Base-by-base conservation (phyloP, 2,797 vertebrate genomes). In the Tapera naevia region DNA sequence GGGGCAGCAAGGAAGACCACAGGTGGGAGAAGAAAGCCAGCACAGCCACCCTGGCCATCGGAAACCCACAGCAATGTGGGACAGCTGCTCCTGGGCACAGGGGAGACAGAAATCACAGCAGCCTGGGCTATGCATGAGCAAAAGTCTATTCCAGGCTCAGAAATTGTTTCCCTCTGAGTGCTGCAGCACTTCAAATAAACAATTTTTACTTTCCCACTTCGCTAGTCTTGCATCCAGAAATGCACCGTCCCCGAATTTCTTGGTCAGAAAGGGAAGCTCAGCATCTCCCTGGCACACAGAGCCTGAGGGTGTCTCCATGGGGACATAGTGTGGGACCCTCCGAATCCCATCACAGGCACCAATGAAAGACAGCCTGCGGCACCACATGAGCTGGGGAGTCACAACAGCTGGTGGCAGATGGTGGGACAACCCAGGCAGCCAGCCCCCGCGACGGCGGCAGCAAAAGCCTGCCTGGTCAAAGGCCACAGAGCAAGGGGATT, bases 341-440 rank as follows among this genome's bases (percentile, higher is more conserved):
- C 51, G 30, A 28, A 30, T 13, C 30, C 61, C 57, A 39, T 9
- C 3, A 3, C 53, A 56, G 53, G 53, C 65, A 0, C 73, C 66
- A 80, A 35, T 66, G 11, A 67, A 67, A 86, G 23, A 70, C 81
- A 74, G 56, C 33, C 23, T 1, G 2, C 2, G 1, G 37, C 73
- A 57, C 37, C 4, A 3, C 19, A 16, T 0, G 11, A 33, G 27
- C 73, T 33, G 60, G 35, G 28, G 64, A 80, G 58, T 39, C 50
- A 11, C 57, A 74, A 53, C 89, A 95, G 91, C 89, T 92, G 94
- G 74, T 75, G 64, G 75, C 89, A 95, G 95, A 85, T 89, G 91
- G 92, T 46, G 75, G 86, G 60, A 82, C 65, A 54, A 50, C 51
- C 50, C 9, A 1, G n/a, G 86, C 92, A 66, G 86, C 9, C 21